These are phyloP conservation scores for Parnassius apollo DNA, from an alignment of 2,888 invertebrate species.

Conservation along the genomic window DNA sequence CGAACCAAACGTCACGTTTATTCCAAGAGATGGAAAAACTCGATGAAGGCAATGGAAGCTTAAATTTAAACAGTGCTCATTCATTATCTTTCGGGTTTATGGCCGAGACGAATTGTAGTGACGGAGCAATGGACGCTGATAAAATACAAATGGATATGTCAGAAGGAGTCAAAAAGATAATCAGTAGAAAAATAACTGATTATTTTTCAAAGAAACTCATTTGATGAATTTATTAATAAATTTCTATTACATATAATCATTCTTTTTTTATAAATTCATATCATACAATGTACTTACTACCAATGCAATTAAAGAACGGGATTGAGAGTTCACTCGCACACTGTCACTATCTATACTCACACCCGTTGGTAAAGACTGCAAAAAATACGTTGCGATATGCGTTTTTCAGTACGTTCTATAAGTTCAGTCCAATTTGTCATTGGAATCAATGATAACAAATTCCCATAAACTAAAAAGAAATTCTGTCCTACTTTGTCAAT, in stretches of 20 bases:
- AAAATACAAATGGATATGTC: slow-evolving; percentile 40
- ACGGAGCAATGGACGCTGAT: background rate
- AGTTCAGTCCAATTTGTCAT: too few relatives aligned
- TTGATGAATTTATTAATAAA: slow-evolving; percentile 37
- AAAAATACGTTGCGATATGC: too few relatives aligned
- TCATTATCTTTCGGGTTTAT: slow-evolving; percentile 38
- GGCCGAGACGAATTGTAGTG: slow-evolving; percentile 9
- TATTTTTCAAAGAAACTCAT: slow-evolving; percentile 61
- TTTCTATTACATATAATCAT: slow-evolving; percentile 20
- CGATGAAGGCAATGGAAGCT: slow-evolving; percentile 48
- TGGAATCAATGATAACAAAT: too few relatives aligned
- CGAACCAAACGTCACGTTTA: slow-evolving; percentile 38
- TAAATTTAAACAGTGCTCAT: slow-evolving; percentile 45
- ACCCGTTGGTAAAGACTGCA: too few relatives aligned
- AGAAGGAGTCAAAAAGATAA: slow-evolving; percentile 55
- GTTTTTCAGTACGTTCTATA: too few relatives aligned
- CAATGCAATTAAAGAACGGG: too few relatives aligned
- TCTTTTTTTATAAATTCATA: slow-evolving; percentile 5
- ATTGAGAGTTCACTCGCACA: too few relatives aligned
- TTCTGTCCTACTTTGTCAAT: too few relatives aligned
- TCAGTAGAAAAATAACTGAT: slow-evolving; percentile 66
- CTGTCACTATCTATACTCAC: too few relatives aligned
- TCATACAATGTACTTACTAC: too few relatives aligned
- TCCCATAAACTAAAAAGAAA: too few relatives aligned
- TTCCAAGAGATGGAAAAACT: slow-evolving; percentile 55